Evolutionary conservation across 2,888 invertebrate species (phyloP).

Genomic region (Microplitis manilae): DNA sequence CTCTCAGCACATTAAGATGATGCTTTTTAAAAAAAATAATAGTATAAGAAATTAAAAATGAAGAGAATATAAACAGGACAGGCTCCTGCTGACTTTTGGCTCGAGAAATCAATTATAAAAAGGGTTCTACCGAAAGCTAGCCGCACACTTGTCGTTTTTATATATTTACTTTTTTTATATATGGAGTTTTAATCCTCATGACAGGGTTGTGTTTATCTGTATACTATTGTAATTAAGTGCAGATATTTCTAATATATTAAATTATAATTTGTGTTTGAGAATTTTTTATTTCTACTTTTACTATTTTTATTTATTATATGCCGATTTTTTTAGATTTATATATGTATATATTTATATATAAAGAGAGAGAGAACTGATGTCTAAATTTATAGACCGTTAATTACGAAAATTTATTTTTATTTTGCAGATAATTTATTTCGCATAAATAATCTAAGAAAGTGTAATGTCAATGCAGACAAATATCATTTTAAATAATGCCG

Average conservation of each 20-base stretch:
- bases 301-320: neutral
- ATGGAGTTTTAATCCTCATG: neutral
- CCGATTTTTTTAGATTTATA: neutral
- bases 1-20: neutral
- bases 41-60: neutral
- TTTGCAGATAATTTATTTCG: neutral
- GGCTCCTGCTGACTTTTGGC: conserved; percentile 29
- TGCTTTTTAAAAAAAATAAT: conserved; percentile 17
- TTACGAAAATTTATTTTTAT: neutral
- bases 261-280: too few relatives aligned
- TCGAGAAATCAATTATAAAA: conserved; percentile 38
- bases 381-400: neutral
- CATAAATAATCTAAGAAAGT: conserved; percentile 1
- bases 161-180: conserved; percentile 3
- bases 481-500: conserved; percentile 33
- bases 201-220: neutral
- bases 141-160: conserved; percentile 33
- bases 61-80: neutral
- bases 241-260: neutral
- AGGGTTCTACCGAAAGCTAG: conserved; percentile 16
- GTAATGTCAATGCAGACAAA: conserved; percentile 40
- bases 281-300: neutral
- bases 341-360: neutral
- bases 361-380: neutral
- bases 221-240: conserved; percentile 27